A percentile compares a stretch with the other conserved stretches of the same genome.
Conservation (phyloP, 2,797 vertebrate genomes). For the Anas georgica region DNA sequence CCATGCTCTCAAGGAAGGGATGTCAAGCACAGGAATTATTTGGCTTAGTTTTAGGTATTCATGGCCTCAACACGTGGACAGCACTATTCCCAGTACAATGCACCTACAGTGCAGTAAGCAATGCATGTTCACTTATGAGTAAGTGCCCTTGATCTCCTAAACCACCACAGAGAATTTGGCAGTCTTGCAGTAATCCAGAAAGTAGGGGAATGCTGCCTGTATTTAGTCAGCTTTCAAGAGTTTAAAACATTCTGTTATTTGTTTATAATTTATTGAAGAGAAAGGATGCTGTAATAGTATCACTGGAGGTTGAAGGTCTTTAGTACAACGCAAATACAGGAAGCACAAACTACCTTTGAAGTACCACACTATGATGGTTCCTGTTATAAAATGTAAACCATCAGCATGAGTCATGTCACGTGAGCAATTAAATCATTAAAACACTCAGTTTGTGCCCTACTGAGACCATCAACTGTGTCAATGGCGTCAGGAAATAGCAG, state of each 20-base stretch:
- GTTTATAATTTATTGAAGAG: constrained; percentile 18
- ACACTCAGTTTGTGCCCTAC: background rate
- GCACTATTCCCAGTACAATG: background rate
- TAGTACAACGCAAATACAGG: background rate
- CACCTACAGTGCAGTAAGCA: constrained; percentile 14
- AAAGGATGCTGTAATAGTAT: constrained; percentile 12
- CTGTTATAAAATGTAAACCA: background rate
- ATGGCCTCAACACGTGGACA: background rate
- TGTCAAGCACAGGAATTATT: constrained; percentile 15
- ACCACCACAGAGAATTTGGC: constrained; percentile 44
- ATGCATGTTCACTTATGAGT: background rate
- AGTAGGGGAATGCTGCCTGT: background rate
- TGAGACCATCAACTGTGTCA: background rate
- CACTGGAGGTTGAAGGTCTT: background rate
- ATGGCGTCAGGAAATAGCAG: background rate
- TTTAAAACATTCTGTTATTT: constrained; percentile 53
- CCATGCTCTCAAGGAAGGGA: constrained; percentile 16
- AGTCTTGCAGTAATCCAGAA: constrained; percentile 18
- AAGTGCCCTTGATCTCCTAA: constrained; percentile 35
- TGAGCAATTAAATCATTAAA: background rate
- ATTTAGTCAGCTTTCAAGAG: constrained; percentile 37
- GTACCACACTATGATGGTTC: background rate
- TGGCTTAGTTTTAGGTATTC: background rate
- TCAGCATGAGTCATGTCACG: background rate
- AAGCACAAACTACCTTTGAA: background rate